Evolutionary conservation across 2,113 vertebrate genomes (phyloP).

Genomic region (Nettapus auritus): DNA sequence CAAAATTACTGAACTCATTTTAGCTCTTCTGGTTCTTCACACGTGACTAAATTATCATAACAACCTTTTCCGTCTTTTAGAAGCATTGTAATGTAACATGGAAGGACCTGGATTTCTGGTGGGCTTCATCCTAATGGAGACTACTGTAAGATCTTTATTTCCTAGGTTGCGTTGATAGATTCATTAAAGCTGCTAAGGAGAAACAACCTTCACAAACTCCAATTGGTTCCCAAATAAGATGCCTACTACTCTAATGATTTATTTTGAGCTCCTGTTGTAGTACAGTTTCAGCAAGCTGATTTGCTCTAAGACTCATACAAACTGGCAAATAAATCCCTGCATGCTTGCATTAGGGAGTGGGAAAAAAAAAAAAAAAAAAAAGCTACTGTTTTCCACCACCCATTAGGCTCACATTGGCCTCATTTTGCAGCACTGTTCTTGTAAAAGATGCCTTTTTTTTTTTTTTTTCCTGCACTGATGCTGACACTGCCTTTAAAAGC

Average conservation of each 20-base stretch:
- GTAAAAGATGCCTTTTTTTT: not conserved
- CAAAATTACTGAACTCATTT: slow-evolving; percentile 36
- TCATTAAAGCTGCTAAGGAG: slow-evolving; percentile 25
- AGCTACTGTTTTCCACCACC: slow-evolving; percentile 4
- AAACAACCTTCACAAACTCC: slow-evolving; percentile 26
- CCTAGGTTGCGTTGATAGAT: not conserved
- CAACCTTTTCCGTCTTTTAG: not conserved
- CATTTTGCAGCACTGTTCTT: not conserved
- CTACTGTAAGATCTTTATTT: slow-evolving; percentile 15
- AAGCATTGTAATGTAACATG: not conserved
- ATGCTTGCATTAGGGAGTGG: not conserved
- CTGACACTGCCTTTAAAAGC: slow-evolving; percentile 33
- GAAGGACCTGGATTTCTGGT: not conserved
- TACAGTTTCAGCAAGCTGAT: slow-evolving; percentile 2
- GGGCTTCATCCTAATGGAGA: not conserved
- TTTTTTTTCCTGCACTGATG: not conserved
- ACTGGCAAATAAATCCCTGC: slow-evolving; percentile 11
- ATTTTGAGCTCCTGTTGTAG: not conserved
- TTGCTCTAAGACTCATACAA: not conserved
- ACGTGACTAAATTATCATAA: slow-evolving; percentile 16
- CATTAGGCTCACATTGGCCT: slow-evolving; percentile 3
- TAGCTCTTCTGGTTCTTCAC: slow-evolving; percentile 6
- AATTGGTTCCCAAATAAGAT: slow-evolving; percentile 45
- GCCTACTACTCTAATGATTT: not conserved
- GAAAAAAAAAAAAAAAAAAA: not conserved